Conservation (phyloP, 1,140 invertebrate species). For the Chymomyza costata region DNA sequence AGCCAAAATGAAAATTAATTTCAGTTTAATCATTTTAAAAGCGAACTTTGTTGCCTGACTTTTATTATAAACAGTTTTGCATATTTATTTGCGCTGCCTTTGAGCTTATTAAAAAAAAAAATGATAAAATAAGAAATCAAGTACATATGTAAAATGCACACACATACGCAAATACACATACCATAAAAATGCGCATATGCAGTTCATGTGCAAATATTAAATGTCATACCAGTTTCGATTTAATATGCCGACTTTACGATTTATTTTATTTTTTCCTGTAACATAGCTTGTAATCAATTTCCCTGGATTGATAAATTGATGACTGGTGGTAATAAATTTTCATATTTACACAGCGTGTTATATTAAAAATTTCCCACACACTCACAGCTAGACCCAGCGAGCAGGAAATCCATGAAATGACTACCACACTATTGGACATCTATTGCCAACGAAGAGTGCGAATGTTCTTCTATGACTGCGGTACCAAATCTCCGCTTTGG, state of each 20-base stretch:
- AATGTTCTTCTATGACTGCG: constrained; percentile 55
- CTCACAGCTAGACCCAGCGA: constrained; percentile 53
- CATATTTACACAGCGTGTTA: constrained; percentile 55
- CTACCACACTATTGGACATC: constrained; percentile 51
- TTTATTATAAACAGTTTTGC: constrained; percentile 64
- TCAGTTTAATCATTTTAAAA: constrained; percentile 68
- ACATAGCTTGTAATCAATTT: constrained; percentile 73
- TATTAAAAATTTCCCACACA: constrained; percentile 61
- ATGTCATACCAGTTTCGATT: constrained; percentile 52
- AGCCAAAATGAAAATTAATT: constrained; percentile 59
- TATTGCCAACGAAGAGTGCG: constrained; percentile 59
- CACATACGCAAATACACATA: constrained; percentile 13
- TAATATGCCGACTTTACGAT: constrained; percentile 16
- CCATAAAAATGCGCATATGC: constrained; percentile 24
- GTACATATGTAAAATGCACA: constrained; percentile 54
- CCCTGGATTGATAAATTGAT: constrained; percentile 72
- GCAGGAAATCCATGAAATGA: constrained; percentile 54
- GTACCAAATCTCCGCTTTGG: constrained; percentile 53
- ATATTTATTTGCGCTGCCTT: constrained; percentile 42
- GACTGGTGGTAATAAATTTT: constrained; percentile 63
- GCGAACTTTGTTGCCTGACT: constrained; percentile 53
- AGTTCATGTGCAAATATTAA: constrained; percentile 63
- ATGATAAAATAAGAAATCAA: constrained; percentile 41
- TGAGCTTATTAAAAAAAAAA: constrained; percentile 26
- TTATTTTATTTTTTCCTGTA: constrained; percentile 36